Evolutionary conservation across 2,888 invertebrate genomes (phyloP), one percentile per base, ranked within the genome.

Genomic region (Drosophila kuntzei): DNA sequence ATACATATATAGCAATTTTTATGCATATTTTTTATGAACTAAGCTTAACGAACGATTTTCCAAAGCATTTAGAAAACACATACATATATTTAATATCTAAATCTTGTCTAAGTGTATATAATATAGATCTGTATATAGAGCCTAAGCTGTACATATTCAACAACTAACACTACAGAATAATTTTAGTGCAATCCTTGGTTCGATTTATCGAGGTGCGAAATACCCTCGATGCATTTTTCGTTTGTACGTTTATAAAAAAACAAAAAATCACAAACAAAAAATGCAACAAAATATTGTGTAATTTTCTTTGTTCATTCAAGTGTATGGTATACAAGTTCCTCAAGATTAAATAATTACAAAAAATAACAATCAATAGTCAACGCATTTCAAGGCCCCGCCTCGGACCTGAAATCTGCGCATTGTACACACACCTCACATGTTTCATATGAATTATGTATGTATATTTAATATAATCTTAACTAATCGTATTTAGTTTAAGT

Each of bases 251-350:
- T 20, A 55, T 61, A 66, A 57, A 50, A 32, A 71, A 57, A n/a
- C n/a, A 62, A 61, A 72, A 63, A 43, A 12, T 32, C 49, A 51
- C 34, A 75, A 54, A 39, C 49, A 39, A 51, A 57, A 76, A 75
- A 87, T 76, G 79, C 89, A 88, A 89, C 89, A 85, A 89, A 87
- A 84, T 81, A 80, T 76, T 84, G 83, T 90, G 87, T 90, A 91
- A 90, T 90, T 90, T 90, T 90, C 85, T 90, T 90, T 91, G 90
- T 90, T 89, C 90, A 91, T 90, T 90, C 91, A 86, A 90, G 90
- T 90, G 92, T 91, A 91, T 94, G 95, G 95, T 95, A 95, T 95
- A 95, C 95, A 95, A 95, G 95, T 95, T 95, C 95, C 95, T 95
- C 94, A 94, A 90, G 71, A 90, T 89, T 90, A 87, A 80, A 83